Evolutionary conservation across 1,140 invertebrate genomes (phyloP), one percentile per base, ranked within the genome.

Genomic region (Papilio polyxenes): DNA sequence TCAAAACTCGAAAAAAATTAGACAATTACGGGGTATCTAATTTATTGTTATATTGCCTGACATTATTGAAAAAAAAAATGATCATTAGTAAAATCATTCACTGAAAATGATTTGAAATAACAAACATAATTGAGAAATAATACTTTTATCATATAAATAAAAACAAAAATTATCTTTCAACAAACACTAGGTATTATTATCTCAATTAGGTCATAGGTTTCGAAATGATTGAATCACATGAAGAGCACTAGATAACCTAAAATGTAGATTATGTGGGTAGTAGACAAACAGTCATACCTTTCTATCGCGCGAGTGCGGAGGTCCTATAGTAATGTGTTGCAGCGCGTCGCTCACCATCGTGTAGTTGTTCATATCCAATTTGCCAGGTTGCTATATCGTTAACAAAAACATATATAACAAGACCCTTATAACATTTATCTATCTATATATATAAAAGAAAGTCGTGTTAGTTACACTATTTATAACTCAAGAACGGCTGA

Each of bases 301-400:
- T 89, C 92, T 90, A 59, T 94, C 93, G 83, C 92, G 86, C 6
- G 89, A 95, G 89, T 87, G 96, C 95, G 76, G 96, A 94, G 89
- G 96, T 94, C 91, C 96, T 94, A 90, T 97, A 85, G 85, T 96
- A 95, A 95, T 97, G 95, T 93, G 97, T 95, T 87, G 97, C 92
- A 96, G 88, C 1, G 97, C 98, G 90, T 98, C 97, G 83, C 97
- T 98, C 17, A 98, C 97, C 89, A 98, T 96, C 37, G 97, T 96
- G 93, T 97, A 98, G 91, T 98, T 98, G 92, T 98, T 98, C 94
- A 98, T 95, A 91, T 98, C 98, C 86, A 98, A 95, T 95, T 98
- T 98, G 76, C 98, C 98, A 9, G 98, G 97, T 96, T 98, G 97
- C 95, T 97, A 91, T 76, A 95, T 95, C 84, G 88, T 88, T 90